A percentile compares a stretch with the other conserved stretches of the same genome.
Conservation (phyloP, 2,113 vertebrate genomes). For the Cinclus cinclus region DNA sequence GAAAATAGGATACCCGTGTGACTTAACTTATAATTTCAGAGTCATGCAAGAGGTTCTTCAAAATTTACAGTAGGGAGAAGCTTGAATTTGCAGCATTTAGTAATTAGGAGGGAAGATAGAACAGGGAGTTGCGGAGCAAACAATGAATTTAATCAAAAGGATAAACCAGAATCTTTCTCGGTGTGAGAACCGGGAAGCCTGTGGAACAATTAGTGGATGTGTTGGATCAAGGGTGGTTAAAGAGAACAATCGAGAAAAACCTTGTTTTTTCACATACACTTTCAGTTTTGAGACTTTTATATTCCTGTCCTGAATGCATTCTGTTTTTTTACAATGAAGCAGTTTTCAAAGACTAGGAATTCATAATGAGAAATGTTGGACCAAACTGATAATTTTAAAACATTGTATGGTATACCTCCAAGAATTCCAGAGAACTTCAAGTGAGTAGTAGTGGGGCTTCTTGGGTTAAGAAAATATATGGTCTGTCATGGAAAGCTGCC, state of each 20-base stretch:
- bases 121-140: background rate
- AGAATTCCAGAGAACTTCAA: background rate
- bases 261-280: background rate
- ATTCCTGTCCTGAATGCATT: background rate
- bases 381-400: background rate
- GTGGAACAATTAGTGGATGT: conserved; percentile 15
- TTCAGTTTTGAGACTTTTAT: background rate
- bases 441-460: background rate
- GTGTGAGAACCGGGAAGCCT: background rate
- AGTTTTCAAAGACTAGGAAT: background rate
- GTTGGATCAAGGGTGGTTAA: background rate
- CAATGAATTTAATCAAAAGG: background rate
- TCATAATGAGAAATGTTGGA: background rate
- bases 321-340: background rate
- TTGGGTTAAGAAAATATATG: background rate
- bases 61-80: background rate
- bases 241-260: background rate
- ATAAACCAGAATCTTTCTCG: background rate
- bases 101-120: conserved; percentile 7
- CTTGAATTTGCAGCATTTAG: background rate
- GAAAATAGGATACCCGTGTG: background rate
- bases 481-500: background rate
- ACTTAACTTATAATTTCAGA: conserved; percentile 4
- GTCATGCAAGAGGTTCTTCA: background rate
- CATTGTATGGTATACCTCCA: background rate